These are phyloP conservation scores for Microcebus ravelobensis DNA, from an alignment of 2,113 vertebrate species.

Conservation along the genomic window DNA sequence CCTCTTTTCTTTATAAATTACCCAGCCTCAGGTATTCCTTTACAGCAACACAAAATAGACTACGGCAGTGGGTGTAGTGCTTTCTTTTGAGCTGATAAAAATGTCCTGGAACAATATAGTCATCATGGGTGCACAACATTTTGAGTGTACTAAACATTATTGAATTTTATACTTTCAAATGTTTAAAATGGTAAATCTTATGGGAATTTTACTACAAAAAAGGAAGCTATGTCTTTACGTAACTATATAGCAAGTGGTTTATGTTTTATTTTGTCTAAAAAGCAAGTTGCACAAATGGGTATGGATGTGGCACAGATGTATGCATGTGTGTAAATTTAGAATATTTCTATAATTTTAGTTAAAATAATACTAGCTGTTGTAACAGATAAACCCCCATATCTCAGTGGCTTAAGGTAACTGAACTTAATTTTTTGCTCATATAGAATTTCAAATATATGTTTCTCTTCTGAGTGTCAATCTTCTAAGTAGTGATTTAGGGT, in stretches of 20 bases:
- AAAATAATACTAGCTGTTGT: neutral
- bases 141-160: neutral
- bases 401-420: neutral
- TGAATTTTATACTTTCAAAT: conserved; percentile 1
- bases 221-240: neutral
- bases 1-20: neutral
- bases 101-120: neutral
- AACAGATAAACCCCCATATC: neutral
- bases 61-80: neutral
- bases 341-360: conserved; percentile 8
- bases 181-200: conserved; percentile 25
- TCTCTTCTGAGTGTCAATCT: neutral
- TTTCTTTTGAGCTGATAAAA: neutral
- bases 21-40: neutral
- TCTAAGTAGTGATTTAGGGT: neutral
- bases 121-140: neutral
- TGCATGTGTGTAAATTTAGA: too few relatives aligned
- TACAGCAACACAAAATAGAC: neutral
- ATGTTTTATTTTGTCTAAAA: too few relatives aligned
- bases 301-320: too few relatives aligned
- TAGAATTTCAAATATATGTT: conserved; percentile 20
- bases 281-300: too few relatives aligned
- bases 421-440: neutral
- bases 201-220: neutral
- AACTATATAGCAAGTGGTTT: too few relatives aligned